Evolutionary conservation across 2,113 vertebrate species (phyloP), one percentile per base, ranked within the genome.

Genomic region (Cercocebus atys): DNA sequence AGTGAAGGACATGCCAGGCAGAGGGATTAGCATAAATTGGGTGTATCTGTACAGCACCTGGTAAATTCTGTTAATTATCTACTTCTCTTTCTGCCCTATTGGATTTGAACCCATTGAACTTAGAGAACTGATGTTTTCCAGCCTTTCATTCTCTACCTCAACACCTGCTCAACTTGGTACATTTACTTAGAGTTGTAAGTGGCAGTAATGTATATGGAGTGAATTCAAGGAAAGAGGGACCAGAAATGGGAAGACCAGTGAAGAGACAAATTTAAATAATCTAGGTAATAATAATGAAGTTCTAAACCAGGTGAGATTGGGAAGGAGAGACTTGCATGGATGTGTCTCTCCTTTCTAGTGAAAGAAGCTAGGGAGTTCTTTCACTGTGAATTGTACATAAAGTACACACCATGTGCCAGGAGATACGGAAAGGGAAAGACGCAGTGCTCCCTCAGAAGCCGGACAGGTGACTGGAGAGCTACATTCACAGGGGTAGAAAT

Each of bases 31-130:
- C 27, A 4, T 94, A 88, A 81, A 30, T 75, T 93, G 66, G 11
- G 70, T 87, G 38, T 90, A 25, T 94, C 76, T 83, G 50, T 75
- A 0, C 64, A 90, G 50, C 12, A 88, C 52, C 72, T 72, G 50
- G 43, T 89, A 85, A 68, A 40, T 90, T 85, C 9, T 96, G 82
- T 95, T 95, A 91, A 70, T 95, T 95, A 75, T 61, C 93, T 97
- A 90, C 43, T 88, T 95, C 35, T 90, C n/a, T 96, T n/a, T 94
- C 47, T 85, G 72, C 23, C n/a, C 35, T 88, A 0, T 94, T 97
- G 90, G 32, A 52, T 89, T 83, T 75, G 87, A 97, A 61, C 47
- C 82, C 66, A 5, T 32, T 78, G 85, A 91, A 68, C 12, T 90
- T 84, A 79, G 55, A 76, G 89, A 76, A 76, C 79, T 78, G 78